Evolutionary conservation across 2,797 vertebrate species (phyloP), one percentile per base, ranked within the genome.

Genomic region (Mergus octosetaceus): DNA sequence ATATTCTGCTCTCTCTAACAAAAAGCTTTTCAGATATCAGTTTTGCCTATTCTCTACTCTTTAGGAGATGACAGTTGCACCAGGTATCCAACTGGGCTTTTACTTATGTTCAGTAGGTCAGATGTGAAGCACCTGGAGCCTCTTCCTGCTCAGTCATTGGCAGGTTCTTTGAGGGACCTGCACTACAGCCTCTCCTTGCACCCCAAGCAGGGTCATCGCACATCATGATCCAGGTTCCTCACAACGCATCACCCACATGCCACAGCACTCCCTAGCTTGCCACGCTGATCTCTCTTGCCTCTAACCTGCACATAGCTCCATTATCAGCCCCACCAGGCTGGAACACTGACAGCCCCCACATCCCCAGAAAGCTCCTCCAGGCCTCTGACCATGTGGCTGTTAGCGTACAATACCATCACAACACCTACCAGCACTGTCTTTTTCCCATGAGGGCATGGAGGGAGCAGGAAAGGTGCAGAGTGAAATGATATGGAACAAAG

Each of bases 121-220:
- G 6, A 10, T 19, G 4, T 32, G 34, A 36, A 62, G 22, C 36
- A 68, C 20, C 20, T 1, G 1, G 11, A 85, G 16, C 24, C 7
- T 38, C 22, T 47, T 13, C 18, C 38, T 72, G 24, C 41, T 75
- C 38, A 41, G 20, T 47, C 47, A 49, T 56, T 2, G 1, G 11
- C 77, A 65, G 69, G 25, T 5, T 41, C 32, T 34, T 14, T 0
- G 0, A 19, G 22, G 11, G 24, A 7, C 21, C 7, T 3, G 34
- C 0, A 0, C 39, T n/a, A 27, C 19, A 68, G 14, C 8, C 3
- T 62, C 11, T 49, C 30, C 47, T 53, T 1, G 1, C 47, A 56
- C 10, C 5, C 7, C 10, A 34, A 0, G 2, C 6, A 49, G 6
- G 17, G 6, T 36, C 27, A 70, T 53, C 7, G 7, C 14, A 39